Evolutionary conservation across 37 sponge, comb jelly and placozoan species (phyloP).

Genomic region (Bolinopsis microptera): DNA sequence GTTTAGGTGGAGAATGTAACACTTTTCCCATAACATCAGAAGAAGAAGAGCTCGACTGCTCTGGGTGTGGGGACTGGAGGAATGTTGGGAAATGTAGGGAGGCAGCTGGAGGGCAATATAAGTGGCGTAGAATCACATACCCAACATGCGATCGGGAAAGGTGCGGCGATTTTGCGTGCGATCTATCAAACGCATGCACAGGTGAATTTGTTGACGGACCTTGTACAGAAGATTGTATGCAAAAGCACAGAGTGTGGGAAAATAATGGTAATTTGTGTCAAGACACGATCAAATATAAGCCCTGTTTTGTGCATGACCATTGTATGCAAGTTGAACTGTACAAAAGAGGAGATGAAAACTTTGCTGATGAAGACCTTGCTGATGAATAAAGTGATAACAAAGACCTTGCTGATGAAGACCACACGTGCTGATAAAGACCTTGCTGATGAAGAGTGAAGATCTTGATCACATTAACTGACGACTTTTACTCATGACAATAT

Average conservation of each 20-base stretch:
- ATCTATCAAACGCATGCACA: neutral
- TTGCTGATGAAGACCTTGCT: too few species aligned
- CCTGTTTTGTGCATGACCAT: neutral
- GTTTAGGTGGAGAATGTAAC: neutral
- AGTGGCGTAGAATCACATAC: neutral
- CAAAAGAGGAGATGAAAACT: too few species aligned
- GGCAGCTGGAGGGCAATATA: neutral
- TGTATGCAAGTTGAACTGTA: too few species aligned
- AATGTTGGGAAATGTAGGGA: neutral
- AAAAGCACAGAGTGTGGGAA: neutral
- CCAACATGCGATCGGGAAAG: neutral
- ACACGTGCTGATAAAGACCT: too few species aligned
- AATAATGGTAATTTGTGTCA: neutral
- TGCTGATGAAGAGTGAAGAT: too few species aligned
- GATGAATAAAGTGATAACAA: too few species aligned
- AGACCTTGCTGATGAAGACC: too few species aligned
- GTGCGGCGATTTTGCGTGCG: slow-evolving; percentile 1
- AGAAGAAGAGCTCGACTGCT: neutral
- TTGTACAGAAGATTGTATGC: neutral
- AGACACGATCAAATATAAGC: neutral
- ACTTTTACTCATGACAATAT: too few species aligned
- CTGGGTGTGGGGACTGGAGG: neutral
- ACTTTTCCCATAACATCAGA: neutral
- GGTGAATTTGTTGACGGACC: neutral
- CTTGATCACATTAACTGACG: too few species aligned